A percentile compares a stretch with the other conserved stretches of the same genome.
These are phyloP conservation scores for Scomber scombrus DNA, from an alignment of 2,113 vertebrate species.

Conservation along the genomic window DNA sequence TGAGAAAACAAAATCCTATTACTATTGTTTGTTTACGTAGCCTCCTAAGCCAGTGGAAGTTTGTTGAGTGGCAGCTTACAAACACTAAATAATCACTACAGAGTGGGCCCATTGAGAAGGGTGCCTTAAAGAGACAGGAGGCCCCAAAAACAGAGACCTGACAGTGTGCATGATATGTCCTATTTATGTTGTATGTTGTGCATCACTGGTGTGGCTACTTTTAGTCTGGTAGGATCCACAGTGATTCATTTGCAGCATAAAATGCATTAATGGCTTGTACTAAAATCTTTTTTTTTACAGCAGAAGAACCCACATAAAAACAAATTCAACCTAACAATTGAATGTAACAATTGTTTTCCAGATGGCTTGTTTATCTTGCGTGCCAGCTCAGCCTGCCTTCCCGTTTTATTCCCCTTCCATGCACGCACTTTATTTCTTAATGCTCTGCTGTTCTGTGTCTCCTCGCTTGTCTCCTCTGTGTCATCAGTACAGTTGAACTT, in stretches of 20 bases:
- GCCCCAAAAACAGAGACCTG: too few relatives aligned
- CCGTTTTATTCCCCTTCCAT: constrained; percentile 38
- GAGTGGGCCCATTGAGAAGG: too few relatives aligned
- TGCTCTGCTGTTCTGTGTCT: background rate
- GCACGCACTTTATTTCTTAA: constrained; percentile 14
- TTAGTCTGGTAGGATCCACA: background rate
- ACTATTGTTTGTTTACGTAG: too few relatives aligned
- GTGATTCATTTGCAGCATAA: too few relatives aligned
- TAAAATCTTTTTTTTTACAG: constrained; percentile 1
- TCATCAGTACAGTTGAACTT: constrained; percentile 21
- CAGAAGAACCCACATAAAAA: constrained; percentile 12
- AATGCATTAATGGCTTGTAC: background rate
- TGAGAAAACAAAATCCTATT: too few relatives aligned
- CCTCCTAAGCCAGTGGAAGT: too few relatives aligned
- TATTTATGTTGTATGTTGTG: background rate
- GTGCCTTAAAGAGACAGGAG: too few relatives aligned
- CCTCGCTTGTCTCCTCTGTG: constrained; percentile 32
- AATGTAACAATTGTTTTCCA: constrained; percentile 11
- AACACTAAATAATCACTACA: too few relatives aligned
- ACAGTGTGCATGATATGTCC: too few relatives aligned
- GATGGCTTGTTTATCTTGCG: constrained; percentile 35
- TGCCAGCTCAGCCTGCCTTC: constrained; percentile 9
- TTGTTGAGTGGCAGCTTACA: too few relatives aligned
- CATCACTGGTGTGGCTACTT: background rate
- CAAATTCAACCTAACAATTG: constrained; percentile 25